Conservation (phyloP, 1,140 invertebrate genomes). For the Drosophila sproati region DNA sequence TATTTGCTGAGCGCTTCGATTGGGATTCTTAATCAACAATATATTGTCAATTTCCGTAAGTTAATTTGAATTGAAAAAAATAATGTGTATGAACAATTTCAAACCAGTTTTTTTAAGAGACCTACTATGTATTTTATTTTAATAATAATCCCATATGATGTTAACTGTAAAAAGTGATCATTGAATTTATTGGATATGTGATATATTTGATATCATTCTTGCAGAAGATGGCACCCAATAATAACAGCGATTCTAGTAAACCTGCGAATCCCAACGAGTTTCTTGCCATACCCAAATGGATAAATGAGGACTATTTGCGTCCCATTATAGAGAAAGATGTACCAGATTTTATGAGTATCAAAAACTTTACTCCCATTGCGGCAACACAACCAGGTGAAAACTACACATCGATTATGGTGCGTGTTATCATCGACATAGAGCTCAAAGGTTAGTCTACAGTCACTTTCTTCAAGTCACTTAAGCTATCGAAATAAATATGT, state of each 20-base stretch:
- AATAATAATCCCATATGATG: too few relatives aligned
- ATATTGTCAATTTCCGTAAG: slow-evolving; percentile 2
- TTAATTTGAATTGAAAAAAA: slow-evolving; percentile 5
- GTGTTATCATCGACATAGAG: slow-evolving; percentile 59
- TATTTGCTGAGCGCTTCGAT: background rate
- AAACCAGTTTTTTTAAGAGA: background rate
- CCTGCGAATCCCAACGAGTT: slow-evolving; percentile 63
- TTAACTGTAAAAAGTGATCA: background rate
- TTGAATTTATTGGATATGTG: background rate
- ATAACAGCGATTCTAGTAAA: slow-evolving; percentile 22
- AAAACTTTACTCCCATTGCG: slow-evolving; percentile 61
- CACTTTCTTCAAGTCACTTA: background rate
- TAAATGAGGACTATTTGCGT: slow-evolving; percentile 84
- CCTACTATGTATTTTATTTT: too few relatives aligned
- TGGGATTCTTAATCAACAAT: slow-evolving; percentile 3
- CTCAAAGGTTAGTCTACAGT: slow-evolving; percentile 57
- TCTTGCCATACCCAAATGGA: slow-evolving; percentile 82
- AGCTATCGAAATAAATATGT: background rate
- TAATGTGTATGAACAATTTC: background rate
- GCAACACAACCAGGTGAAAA: slow-evolving; percentile 76
- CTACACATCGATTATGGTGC: slow-evolving; percentile 74
- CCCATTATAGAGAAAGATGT: slow-evolving; percentile 83
- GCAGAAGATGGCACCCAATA: slow-evolving; percentile 62
- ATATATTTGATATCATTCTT: background rate
- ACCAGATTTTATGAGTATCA: slow-evolving; percentile 44